Evolutionary conservation across 2,113 vertebrate species (phyloP), one percentile per base, ranked within the genome.

Genomic region (Rutilus rutilus): DNA sequence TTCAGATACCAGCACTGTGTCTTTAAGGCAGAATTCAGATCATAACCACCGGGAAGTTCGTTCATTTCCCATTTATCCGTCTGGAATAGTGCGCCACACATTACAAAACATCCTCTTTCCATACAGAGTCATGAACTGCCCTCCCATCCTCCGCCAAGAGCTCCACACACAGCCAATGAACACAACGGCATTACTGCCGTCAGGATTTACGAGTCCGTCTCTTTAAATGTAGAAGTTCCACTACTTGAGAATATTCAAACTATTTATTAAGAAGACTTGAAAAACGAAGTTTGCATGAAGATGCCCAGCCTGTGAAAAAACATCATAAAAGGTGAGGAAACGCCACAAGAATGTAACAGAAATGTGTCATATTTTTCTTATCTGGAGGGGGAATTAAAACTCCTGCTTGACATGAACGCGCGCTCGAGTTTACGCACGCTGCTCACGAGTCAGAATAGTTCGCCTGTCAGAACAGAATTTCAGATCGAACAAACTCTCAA

Each of bases 11-110:
- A 54, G 8, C 45, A 39, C 85, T 88, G 85, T 88, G 50, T 52
- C 85, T 89, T 89, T 89, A 89, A 89, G 73, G 25, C 81, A 75
- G 11, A 59, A 83, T 84, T 84, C 81, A 77, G 36, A 30, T 57
- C 84, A 54, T 73, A 62, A 74, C 74, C 74, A 83, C 57, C 47
- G 81, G 81, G 67, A 86, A 86, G 77, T 84, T 82, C 71, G 45
- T 84, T 82, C 62, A 85, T 89, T 87, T 89, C 88, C 82, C 85
- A 85, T 85, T 86, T 79, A 79, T 87, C 86, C 76, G 15, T 57
- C 75, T 73, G 75, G 86, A 87, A 87, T 80, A 74, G 23, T 83
- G 67, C 76, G 75, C 82, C 86, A 84, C 76, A 84, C 59, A 78
- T 88, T 60, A 83, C 83, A 45, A 78, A 82, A 88, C 87, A 82